Evolutionary conservation across 2,797 vertebrate species (phyloP), one percentile per base, ranked within the genome.

Genomic region (Diceros bicornis): DNA sequence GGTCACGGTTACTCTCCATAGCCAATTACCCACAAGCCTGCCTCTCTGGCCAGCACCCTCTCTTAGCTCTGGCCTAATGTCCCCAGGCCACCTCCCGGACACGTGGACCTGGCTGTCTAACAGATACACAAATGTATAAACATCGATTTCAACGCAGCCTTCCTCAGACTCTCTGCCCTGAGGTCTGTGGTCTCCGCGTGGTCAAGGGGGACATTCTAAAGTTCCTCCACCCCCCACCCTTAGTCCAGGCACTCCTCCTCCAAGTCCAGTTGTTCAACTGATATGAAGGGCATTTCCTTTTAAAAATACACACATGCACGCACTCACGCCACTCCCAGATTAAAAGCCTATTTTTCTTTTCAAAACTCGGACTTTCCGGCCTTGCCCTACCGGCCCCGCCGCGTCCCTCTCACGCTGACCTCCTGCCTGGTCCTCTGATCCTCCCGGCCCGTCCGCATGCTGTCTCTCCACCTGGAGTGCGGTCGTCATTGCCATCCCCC

Each of bases 401-500:
- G 12, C 7, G 8, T 44, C 13, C 11, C 2, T 25, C 2, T 20
- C 55, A 21, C 27, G 7, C 27, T 3, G 27, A 32, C 25, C 37
- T 44, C 11, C 7, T 7, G 20, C n/a, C 21, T 6, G 64, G 1
- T 81, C 34, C 52, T 75, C 57, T 17, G 13, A 79, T 1, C 6
- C 34, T 12, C 23, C 13, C 0, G 64, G 57, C 7, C 52, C 16
- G 17, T 14, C 27, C 5, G 10, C 41, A 17, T 20, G 34, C 34
- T 27, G 16, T 10, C 32, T 77, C 6, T 57, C 20, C 16, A 16
- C 0, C 1, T 79, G 52, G 32, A 25, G n/a, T 3, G 4, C 4
- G 2, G 6, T 50, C 6, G 21, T 55, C 18, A 21, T 6, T 1
- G 34, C n/a, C 5, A 0, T 9, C 12, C 41, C n/a, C 0, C 47